Evolutionary conservation across 2,888 invertebrate species (phyloP), one percentile per base, ranked within the genome.

Genomic region (Mellilla xanthometata): DNA sequence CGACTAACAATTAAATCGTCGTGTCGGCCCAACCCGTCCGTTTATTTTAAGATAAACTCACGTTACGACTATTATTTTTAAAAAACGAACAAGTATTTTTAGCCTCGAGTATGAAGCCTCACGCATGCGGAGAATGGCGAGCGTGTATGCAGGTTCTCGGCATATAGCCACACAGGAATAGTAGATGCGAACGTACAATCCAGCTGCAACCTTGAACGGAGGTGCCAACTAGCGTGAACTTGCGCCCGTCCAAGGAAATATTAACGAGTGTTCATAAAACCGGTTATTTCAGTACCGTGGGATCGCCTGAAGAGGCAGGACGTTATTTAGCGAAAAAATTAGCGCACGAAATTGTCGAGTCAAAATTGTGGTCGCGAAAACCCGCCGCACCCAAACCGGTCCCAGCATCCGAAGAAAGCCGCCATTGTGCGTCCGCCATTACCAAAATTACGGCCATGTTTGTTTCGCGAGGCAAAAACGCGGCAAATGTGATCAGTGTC

Each of bases 401-500:
- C 72, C 52, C 54, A 40, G 49, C 44, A 59, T 69, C 70, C 74
- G 71, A 68, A 68, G 75, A 76, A 75, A 74, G 71, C 74, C 76
- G 72, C 76, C 77, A 74, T 75, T 69, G 69, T 61, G 60, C 59
- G 62, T 71, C 78, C 71, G 78, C 81, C 82, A 82, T 82, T 70
- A 77, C 72, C 68, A 72, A 77, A 80, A 78, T 85, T 86, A n/a
- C 85, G 82, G 82, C 84, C 84, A 84, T 85, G 72, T 83, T 83
- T 73, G 76, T 76, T 73, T 71, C 71, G 63, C 61, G 58, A 59
- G 58, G 72, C 71, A 76, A 80, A 81, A 82, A 77, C 76, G 75
- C 77, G 73, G 77, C 69, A 77, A 76, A 72, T 71, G 66, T 70
- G 66, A 68, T 67, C 65, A 44, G 63, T 71, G 69, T 68, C 69